A percentile compares a stretch with the other conserved stretches of the same genome.
These are phyloP conservation scores for Drosophila paramelanica DNA, from an alignment of 2,888 invertebrate genomes.

Conservation along the genomic window DNA sequence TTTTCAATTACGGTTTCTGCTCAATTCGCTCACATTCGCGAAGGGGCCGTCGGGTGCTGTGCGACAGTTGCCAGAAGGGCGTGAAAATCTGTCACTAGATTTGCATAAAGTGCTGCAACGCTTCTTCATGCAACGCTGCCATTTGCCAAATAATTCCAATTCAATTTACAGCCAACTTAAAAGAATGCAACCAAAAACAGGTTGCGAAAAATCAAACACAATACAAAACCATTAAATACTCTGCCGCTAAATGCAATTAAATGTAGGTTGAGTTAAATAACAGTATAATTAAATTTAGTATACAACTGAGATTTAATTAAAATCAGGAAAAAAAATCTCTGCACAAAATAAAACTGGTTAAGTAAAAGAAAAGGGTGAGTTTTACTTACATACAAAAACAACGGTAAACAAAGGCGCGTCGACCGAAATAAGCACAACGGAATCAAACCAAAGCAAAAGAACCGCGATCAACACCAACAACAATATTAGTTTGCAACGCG, in stretches of 20 bases:
- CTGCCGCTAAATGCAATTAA: neutral
- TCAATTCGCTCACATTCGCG: neutral
- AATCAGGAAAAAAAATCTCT: no score
- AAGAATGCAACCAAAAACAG: constrained; percentile 20
- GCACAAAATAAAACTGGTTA: no score
- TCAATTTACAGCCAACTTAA: constrained; percentile 52
- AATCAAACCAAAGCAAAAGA: no score
- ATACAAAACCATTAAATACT: constrained; percentile 4
- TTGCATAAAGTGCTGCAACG: constrained; percentile 61
- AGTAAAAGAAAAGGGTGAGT: no score
- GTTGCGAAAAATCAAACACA: neutral
- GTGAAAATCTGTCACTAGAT: constrained; percentile 59
- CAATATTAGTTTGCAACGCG: no score
- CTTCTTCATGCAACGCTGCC: constrained; percentile 23
- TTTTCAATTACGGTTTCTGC: constrained; percentile 34
- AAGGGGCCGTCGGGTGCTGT: neutral
- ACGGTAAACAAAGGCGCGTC: no score
- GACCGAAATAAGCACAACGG: no score
- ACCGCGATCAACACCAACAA: no score
- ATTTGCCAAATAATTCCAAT: constrained; percentile 68
- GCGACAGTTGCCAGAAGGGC: neutral
- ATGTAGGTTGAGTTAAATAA: no score
- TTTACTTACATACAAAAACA: no score
- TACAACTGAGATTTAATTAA: no score
- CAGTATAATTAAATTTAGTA: no score